Conservation (phyloP, 2,888 invertebrate genomes). For the Calameuta idolon region DNA sequence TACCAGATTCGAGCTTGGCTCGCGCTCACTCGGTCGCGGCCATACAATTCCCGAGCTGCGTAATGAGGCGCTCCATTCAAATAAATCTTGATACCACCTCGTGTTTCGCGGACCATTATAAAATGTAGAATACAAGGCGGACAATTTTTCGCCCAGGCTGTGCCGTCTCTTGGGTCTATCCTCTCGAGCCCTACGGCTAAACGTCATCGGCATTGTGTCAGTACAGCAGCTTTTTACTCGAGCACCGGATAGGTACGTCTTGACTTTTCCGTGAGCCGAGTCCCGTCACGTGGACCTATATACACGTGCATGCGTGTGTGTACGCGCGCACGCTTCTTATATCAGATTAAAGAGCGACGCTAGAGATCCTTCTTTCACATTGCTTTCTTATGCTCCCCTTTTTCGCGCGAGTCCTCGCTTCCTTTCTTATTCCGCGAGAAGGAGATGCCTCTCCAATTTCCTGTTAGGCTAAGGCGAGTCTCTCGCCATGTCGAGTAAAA, state of each 20-base stretch:
- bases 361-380: not conserved
- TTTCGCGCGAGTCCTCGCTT: constrained; percentile 16
- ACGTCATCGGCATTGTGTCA: not conserved
- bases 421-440: constrained; percentile 9
- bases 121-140: constrained; percentile 35
- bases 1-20: constrained; percentile 22
- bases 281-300: not conserved
- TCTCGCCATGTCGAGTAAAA: not conserved
- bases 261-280: not conserved
- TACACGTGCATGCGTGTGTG: not conserved
- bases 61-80: constrained; percentile 65
- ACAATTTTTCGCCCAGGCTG: constrained; percentile 28
- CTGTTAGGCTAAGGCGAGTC: not conserved
- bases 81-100: constrained; percentile 64
- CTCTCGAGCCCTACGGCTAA: not conserved
- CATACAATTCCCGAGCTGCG: constrained; percentile 60
- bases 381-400: constrained; percentile 14
- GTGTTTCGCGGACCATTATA: constrained; percentile 60
- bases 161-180: not conserved
- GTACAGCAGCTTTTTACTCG: not conserved
- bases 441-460: not conserved
- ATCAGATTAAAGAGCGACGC: constrained; percentile 2
- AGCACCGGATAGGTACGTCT: not conserved
- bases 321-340: not conserved
- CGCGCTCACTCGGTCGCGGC: constrained; percentile 46